Percentiles rank a stretch among this genome's conserved stretches.
Conservation (phyloP, 2,113 vertebrate genomes). For the Meriones unguiculatus region DNA sequence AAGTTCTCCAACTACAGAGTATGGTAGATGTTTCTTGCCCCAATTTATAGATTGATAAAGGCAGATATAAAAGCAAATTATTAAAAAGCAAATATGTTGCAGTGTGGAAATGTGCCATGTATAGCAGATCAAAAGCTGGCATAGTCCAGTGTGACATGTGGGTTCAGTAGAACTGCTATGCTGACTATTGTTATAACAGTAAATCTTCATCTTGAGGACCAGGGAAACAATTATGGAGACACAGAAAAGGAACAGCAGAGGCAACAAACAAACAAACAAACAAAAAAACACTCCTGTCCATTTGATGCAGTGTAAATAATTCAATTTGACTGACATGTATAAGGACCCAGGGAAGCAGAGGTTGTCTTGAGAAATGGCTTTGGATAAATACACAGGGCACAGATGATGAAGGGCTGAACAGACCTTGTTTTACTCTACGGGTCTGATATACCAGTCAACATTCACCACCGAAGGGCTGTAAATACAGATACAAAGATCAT, state of each 20-base stretch:
- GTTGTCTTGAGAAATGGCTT: not conserved
- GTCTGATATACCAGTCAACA: not conserved
- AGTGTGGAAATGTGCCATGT: not conserved
- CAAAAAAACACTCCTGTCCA: not conserved
- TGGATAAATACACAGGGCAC: not conserved
- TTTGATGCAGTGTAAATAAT: not conserved
- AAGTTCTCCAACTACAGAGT: not conserved
- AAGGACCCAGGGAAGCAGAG: not conserved
- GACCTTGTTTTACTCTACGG: not conserved
- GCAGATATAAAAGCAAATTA: not conserved
- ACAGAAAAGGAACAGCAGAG: not conserved
- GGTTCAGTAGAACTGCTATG: not conserved
- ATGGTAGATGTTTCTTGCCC: not conserved
- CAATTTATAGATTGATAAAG: not conserved
- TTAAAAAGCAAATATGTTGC: not conserved
- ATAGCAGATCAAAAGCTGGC: not conserved
- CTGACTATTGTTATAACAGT: not conserved
- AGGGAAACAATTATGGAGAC: not conserved
- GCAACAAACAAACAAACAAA: not conserved
- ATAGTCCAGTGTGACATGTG: not conserved
- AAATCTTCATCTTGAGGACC: not conserved
- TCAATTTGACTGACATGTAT: not conserved
- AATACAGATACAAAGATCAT: not conserved
- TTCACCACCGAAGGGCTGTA: not conserved
- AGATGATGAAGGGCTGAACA: no score